Percentiles rank a stretch among this genome's conserved stretches.
Conservation (phyloP, 2,888 invertebrate species). For the Trichacis sp. region DNA sequence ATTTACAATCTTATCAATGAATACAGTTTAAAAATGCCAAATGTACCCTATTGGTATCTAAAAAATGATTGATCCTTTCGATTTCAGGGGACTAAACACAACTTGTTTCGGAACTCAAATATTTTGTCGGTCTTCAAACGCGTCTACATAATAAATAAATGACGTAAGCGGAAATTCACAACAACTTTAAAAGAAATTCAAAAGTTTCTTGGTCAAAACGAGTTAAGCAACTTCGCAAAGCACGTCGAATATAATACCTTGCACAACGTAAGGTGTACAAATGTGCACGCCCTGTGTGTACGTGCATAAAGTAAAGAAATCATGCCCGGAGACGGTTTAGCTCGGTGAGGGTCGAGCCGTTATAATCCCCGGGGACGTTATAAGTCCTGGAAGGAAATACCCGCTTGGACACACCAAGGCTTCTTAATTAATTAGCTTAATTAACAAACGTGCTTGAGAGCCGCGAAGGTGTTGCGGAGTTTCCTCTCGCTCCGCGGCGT, state of each 20-base stretch:
- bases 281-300: background rate
- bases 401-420: slow-evolving; percentile 45
- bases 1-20: too few relatives aligned
- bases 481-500: slow-evolving; percentile 17
- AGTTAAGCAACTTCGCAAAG: background rate
- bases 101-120: too few relatives aligned
- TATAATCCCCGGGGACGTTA: slow-evolving; percentile 34
- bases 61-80: too few relatives aligned
- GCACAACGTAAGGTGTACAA: slow-evolving; percentile 11
- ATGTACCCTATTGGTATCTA: too few relatives aligned
- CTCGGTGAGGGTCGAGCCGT: slow-evolving; percentile 25
- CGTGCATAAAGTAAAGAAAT: slow-evolving; percentile 24
- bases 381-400: slow-evolving; percentile 35
- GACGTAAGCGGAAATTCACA: too few relatives aligned
- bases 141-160: background rate
- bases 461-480: slow-evolving; percentile 36
- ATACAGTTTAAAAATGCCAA: too few relatives aligned
- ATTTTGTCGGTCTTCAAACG: too few relatives aligned
- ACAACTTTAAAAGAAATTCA: slow-evolving; percentile 2
- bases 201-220: slow-evolving; percentile 5
- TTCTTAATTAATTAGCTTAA: slow-evolving; percentile 66
- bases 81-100: too few relatives aligned
- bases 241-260: slow-evolving; percentile 15
- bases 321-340: slow-evolving; percentile 26
- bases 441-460: slow-evolving; percentile 61